A percentile compares a stretch with the other conserved stretches of the same genome.
These are phyloP conservation scores for Drosophila fulvimacula DNA, from an alignment of 2,888 invertebrate genomes.

Conservation along the genomic window DNA sequence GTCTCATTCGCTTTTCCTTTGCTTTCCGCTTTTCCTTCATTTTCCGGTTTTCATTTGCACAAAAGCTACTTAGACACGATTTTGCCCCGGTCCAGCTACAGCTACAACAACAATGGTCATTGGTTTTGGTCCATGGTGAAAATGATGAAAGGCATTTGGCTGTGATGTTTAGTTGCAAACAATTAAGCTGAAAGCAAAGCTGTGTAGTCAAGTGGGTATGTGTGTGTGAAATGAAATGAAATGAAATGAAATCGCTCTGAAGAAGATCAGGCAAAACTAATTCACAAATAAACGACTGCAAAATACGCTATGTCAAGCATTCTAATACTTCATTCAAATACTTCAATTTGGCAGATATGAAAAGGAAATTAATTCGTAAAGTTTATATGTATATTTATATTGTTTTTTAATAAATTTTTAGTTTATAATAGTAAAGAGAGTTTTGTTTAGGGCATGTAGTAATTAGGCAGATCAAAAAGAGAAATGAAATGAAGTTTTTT, in stretches of 20 bases:
- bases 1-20: constrained; percentile 24
- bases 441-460: too few species aligned
- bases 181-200: constrained; percentile 79
- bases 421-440: too few species aligned
- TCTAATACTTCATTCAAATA: too few species aligned
- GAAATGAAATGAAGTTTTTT: too few species aligned
- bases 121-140: constrained; percentile 29
- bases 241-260: constrained; percentile 50
- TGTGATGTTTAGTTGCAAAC: constrained; percentile 77
- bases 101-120: constrained; percentile 19
- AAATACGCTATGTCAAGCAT: constrained; percentile 17
- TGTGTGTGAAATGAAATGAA: constrained; percentile 49
- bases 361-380: too few species aligned
- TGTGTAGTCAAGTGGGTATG: constrained; percentile 58
- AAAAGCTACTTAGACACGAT: constrained; percentile 78
- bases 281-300: constrained; percentile 16
- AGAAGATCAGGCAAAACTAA: constrained; percentile 29
- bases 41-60: constrained; percentile 68
- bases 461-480: too few species aligned
- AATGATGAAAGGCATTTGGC: constrained; percentile 73
- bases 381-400: too few species aligned
- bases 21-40: constrained; percentile 36
- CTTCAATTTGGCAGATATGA: too few species aligned
- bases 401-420: too few species aligned
- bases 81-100: constrained; percentile 28